Evolutionary conservation across 2,113 vertebrate species (phyloP), one percentile per base, ranked within the genome.

Genomic region (Anguilla rostrata): DNA sequence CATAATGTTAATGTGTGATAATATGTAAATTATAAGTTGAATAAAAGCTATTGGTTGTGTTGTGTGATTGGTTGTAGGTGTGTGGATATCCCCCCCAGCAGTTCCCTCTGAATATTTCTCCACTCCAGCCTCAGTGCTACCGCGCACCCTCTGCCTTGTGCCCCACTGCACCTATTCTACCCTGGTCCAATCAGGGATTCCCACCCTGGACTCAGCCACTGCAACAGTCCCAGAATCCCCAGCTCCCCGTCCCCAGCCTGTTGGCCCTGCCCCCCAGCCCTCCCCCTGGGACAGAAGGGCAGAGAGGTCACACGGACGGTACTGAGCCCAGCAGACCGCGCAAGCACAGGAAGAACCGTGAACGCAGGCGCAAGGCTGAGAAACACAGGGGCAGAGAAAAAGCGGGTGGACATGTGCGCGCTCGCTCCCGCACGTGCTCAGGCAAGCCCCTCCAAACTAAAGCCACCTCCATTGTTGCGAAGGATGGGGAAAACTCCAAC

Each of bases 221-320:
- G 1, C 71, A 75, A 34, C 71, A n/a, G 26, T 75, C 71, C 71
- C 71, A 29, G n/a, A n/a, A 75, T 75, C 71, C 26, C 22, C 75
- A 39, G 39, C n/a, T 63, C n/a, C 18, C 15, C 16, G 12, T 40
- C 40, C 12, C 78, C 1, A 57, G 56, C 56, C 83, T 15, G 43
- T 63, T 56, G 22, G 39, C 80, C 9, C 86, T 86, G 86, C 60
- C 66, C 11, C 49, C 87, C 12, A 80, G 66, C 81, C 41, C 71
- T 3, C 63, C 78, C 26, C 53, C 16, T 16, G 57, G 29, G n/a
- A 12, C 20, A 18, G n/a, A 40, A 75, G 40, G 39, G 81, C 60
- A 66, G 60, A 26, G 53, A 49, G 40, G 63, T 53, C 34, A 16
- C 49, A 41, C 26, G 53, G 66, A 46, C 40, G 22, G 11, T 71